phyloP scores from a whole-genome alignment of 2,888 invertebrate species.

The Sarcophaga caerulescens region DNA sequence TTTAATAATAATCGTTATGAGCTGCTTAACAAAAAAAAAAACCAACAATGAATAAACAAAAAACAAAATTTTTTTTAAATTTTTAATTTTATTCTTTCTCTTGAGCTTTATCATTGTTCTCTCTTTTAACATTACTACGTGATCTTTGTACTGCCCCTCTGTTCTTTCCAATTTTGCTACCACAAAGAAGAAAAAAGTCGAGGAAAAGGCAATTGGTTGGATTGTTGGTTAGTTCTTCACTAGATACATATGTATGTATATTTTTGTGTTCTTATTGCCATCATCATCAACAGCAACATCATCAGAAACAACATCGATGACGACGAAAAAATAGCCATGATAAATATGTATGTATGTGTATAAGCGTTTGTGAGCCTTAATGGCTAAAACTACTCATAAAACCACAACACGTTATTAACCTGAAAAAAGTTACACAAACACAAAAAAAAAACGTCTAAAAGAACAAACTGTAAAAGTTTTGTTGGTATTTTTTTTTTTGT shows the following conservation, averaged over 20 bases:
- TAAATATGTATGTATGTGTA: background rate
- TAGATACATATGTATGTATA: background rate
- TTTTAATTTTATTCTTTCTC: slow-evolving; percentile 3
- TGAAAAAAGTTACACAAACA: slow-evolving; percentile 27
- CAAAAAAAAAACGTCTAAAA: slow-evolving; percentile 10
- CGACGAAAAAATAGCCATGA: background rate
- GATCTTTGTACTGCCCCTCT: slow-evolving; percentile 25
- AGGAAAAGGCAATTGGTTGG: slow-evolving; percentile 26
- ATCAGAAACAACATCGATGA: background rate
- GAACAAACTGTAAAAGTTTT: slow-evolving; percentile 35
- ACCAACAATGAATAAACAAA: background rate
- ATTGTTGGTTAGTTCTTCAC: slow-evolving; percentile 9
- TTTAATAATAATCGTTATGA: slow-evolving; percentile 10
- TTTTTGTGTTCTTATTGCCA: slow-evolving; percentile 1
- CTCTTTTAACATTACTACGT: slow-evolving; percentile 28
- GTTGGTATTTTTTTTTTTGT: slow-evolving; percentile 25
- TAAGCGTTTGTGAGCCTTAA: slow-evolving; percentile 18
- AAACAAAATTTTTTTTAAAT: background rate
- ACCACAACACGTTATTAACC: slow-evolving; percentile 41
- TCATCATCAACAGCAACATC: background rate
- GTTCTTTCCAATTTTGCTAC: background rate
- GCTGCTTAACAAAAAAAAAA: background rate
- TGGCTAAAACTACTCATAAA: slow-evolving; percentile 29
- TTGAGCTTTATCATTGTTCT: slow-evolving; percentile 13
- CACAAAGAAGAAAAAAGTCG: background rate